Evolutionary conservation across 2,888 invertebrate species (phyloP).

Genomic region (Acronicta psi): DNA sequence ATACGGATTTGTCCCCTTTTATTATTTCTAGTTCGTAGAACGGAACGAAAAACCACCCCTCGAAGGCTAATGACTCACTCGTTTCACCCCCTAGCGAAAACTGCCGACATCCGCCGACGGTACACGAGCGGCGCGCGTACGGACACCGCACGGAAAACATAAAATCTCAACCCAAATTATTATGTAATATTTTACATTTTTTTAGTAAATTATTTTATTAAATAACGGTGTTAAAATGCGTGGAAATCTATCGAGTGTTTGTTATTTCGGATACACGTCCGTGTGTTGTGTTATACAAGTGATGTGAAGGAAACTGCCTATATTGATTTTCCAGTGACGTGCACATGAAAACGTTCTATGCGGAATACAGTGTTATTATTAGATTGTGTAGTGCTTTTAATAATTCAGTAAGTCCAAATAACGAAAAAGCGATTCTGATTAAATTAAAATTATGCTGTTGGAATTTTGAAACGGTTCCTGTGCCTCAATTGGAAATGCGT

Average conservation of each 20-base stretch:
- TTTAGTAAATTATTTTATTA: constrained; percentile 56
- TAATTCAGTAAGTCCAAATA: constrained; percentile 52
- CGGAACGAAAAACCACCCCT: constrained; percentile 82
- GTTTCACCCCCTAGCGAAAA: constrained; percentile 68
- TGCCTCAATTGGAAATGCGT: constrained; percentile 39
- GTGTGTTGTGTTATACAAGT: constrained; percentile 48
- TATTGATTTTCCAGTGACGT: constrained; percentile 87
- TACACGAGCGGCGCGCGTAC: constrained; percentile 70
- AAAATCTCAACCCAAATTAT: constrained; percentile 71
- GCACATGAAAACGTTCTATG: constrained; percentile 71
- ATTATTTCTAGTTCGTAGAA: constrained; percentile 60
- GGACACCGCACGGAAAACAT: constrained; percentile 76
- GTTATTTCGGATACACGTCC: constrained; percentile 38
- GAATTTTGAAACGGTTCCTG: constrained; percentile 36
- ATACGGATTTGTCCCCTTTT: constrained; percentile 14
- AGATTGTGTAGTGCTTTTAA: constrained; percentile 66
- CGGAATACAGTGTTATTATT: constrained; percentile 81
- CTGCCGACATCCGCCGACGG: constrained; percentile 70
- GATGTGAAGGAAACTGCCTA: constrained; percentile 48
- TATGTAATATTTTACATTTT: constrained; percentile 79
- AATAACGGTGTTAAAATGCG: constrained; percentile 53
- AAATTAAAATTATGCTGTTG: constrained; percentile 10
- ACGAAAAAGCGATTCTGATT: constrained; percentile 3
- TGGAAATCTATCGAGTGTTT: constrained; percentile 41
- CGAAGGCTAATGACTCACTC: constrained; percentile 81